Percentiles rank a stretch among this genome's conserved stretches.
These are phyloP conservation scores for Trematocara variabile DNA, from an alignment of 2,113 vertebrate species.

Conservation along the genomic window DNA sequence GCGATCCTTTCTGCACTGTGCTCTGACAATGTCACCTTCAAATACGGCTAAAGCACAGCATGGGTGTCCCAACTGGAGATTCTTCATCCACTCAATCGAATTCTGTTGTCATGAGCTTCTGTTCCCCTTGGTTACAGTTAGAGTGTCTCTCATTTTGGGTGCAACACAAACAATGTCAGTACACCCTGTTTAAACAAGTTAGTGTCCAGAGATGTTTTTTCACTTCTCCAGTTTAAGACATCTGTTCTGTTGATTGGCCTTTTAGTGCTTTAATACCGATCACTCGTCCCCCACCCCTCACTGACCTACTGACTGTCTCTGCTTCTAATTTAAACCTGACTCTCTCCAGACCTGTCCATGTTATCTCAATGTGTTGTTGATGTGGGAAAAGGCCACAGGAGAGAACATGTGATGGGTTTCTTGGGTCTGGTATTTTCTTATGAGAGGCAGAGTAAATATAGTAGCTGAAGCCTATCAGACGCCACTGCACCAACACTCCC, in stretches of 20 bases:
- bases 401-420: conserved; percentile 7
- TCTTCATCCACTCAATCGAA: background rate
- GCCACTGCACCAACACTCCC: conserved; percentile 5
- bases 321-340: background rate
- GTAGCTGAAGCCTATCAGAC: conserved; percentile 42
- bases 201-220: background rate
- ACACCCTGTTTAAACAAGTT: background rate
- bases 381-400: background rate
- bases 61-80: background rate
- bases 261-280: background rate
- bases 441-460: conserved; percentile 46
- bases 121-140: background rate
- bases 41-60: background rate
- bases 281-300: background rate
- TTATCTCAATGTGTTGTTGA: conserved; percentile 30
- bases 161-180: background rate
- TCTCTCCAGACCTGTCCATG: background rate
- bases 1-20: background rate
- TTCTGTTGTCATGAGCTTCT: background rate
- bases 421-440: conserved; percentile 5
- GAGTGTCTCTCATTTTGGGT: background rate
- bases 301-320: background rate
- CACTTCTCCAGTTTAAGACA: background rate
- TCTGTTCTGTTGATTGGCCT: background rate
- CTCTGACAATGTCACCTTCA: background rate